A percentile compares a stretch with the other conserved stretches of the same genome.
These are phyloP conservation scores for Chironomus tepperi DNA, from an alignment of 1,140 invertebrate genomes.

Conservation along the genomic window DNA sequence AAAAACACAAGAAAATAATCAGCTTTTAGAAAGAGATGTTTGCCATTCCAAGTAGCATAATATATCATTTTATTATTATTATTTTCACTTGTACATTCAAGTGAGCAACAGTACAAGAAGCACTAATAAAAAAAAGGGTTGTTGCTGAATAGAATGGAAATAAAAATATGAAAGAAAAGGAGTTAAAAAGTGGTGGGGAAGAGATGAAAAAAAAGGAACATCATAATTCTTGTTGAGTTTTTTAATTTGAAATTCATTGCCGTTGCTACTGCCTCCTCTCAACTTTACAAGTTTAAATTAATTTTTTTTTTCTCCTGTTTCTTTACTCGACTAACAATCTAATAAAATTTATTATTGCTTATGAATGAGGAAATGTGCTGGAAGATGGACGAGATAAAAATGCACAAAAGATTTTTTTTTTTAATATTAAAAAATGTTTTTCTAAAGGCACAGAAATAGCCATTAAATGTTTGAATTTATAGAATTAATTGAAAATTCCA, in stretches of 20 bases:
- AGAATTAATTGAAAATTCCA: too few species aligned
- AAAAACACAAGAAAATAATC: too few species aligned
- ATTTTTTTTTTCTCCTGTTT: neutral
- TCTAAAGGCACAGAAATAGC: too few species aligned
- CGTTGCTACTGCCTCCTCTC: neutral
- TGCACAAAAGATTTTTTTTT: too few species aligned
- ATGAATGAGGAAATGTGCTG: neutral
- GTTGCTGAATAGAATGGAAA: too few species aligned
- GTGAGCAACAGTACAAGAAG: neutral
- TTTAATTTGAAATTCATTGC: conserved; percentile 14
- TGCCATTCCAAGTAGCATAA: too few species aligned
- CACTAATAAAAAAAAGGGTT: neutral
- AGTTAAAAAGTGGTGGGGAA: neutral
- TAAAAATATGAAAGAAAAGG: neutral
- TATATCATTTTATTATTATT: too few species aligned
- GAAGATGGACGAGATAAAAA: too few species aligned
- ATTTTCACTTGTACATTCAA: neutral
- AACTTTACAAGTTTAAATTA: neutral
- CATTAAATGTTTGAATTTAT: too few species aligned
- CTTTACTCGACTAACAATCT: neutral
- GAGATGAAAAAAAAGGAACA: neutral
- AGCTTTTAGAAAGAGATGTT: too few species aligned
- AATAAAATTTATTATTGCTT: conserved; percentile 2
- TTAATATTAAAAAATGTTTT: too few species aligned
- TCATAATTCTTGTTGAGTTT: conserved; percentile 13